A percentile compares a stretch with the other conserved stretches of the same genome.
These are phyloP conservation scores for Diloba caeruleocephala DNA, from an alignment of 2,888 invertebrate genomes.

Conservation along the genomic window DNA sequence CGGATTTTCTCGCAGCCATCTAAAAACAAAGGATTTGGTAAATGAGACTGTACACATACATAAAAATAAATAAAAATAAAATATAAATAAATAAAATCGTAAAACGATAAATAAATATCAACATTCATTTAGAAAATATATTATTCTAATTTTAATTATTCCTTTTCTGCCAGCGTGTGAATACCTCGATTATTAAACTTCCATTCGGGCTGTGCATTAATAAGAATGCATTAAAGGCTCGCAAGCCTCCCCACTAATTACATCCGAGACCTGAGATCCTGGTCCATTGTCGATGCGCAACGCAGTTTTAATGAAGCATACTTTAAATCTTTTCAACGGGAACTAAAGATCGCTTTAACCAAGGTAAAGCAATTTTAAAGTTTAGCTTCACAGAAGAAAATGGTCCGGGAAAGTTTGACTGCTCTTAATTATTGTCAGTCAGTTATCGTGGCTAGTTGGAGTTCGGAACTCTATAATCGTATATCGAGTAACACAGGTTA, in stretches of 20 bases:
- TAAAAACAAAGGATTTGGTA: slow-evolving; percentile 21
- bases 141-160: slow-evolving; percentile 26
- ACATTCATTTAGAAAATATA: neutral
- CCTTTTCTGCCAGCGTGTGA: slow-evolving; percentile 5
- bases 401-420: slow-evolving; percentile 70
- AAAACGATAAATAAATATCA: slow-evolving; percentile 21
- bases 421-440: slow-evolving; percentile 76
- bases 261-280: slow-evolving; percentile 73
- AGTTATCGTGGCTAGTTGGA: slow-evolving; percentile 66
- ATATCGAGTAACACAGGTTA: slow-evolving; percentile 33
- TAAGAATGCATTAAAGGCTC: slow-evolving; percentile 40
- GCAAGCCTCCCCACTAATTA: slow-evolving; percentile 70
- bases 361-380: slow-evolving; percentile 78
- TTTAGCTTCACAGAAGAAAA: slow-evolving; percentile 73
- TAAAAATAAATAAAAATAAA: too few species aligned
- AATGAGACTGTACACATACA: slow-evolving; percentile 20
- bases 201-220: slow-evolving; percentile 37
- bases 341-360: slow-evolving; percentile 66
- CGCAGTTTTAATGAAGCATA: slow-evolving; percentile 82
- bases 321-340: slow-evolving; percentile 77
- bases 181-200: slow-evolving; percentile 25
- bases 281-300: slow-evolving; percentile 74
- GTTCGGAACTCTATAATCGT: slow-evolving; percentile 53
- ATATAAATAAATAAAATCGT: too few species aligned
- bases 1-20: slow-evolving; percentile 27